Percentiles rank a stretch among this genome's conserved stretches.
Conservation (phyloP, 2,888 invertebrate genomes). For the Spicauda simplicius region DNA sequence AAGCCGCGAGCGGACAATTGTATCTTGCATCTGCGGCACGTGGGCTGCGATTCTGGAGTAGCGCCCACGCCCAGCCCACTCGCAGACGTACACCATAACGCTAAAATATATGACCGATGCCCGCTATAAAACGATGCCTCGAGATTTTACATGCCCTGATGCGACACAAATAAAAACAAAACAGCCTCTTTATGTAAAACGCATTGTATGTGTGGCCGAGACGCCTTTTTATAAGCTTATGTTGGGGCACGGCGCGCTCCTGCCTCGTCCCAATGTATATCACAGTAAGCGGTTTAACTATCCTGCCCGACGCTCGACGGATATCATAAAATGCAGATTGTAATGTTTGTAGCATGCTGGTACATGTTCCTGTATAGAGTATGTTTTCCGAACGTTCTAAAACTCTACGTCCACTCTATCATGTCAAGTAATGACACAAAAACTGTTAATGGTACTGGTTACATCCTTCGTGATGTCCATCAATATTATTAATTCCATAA, state of each 20-base stretch:
- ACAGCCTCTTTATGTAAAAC: constrained; percentile 67
- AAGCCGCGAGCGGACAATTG: constrained; percentile 72
- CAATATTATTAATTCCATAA: constrained; percentile 34
- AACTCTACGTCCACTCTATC: constrained; percentile 22
- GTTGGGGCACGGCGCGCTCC: constrained; percentile 16
- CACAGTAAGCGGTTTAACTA: constrained; percentile 15
- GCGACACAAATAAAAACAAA: constrained; percentile 70
- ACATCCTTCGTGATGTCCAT: constrained; percentile 17
- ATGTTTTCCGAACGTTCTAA: constrained; percentile 9
- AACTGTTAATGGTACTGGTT: constrained; percentile 25
- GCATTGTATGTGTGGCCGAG: constrained; percentile 64
- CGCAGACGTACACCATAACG: constrained; percentile 61
- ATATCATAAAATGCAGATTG: constrained; percentile 20
- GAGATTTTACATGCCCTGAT: constrained; percentile 68
- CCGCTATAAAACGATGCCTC: constrained; percentile 70
- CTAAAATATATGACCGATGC: constrained; percentile 69
- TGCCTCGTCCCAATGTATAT: constrained; percentile 28
- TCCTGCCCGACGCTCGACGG: constrained; percentile 7
- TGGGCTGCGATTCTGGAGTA: constrained; percentile 70
- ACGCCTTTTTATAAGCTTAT: constrained; percentile 41
- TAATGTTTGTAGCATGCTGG: neutral
- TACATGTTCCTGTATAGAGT: neutral
- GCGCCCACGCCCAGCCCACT: constrained; percentile 68
- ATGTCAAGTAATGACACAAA: constrained; percentile 33
- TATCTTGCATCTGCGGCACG: constrained; percentile 76